Percentiles rank a stretch among this genome's conserved stretches.
Conservation (phyloP, 2,888 invertebrate genomes). For the Cephus spinipes region DNA sequence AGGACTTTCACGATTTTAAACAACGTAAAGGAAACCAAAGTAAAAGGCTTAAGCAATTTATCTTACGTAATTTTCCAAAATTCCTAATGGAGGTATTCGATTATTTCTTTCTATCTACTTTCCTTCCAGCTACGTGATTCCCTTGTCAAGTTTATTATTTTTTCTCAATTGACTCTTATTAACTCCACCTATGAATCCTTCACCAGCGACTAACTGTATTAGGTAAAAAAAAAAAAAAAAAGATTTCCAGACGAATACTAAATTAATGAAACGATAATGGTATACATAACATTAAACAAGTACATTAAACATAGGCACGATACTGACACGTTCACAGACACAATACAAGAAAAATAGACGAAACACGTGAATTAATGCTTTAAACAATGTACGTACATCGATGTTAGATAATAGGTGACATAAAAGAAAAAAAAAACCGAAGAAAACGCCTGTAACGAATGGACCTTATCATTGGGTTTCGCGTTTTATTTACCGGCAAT, state of each 20-base stretch:
- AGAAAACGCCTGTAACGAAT: slow-evolving; percentile 7
- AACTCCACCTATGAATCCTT: neutral
- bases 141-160: neutral
- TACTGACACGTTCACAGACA: neutral
- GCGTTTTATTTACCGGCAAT: slow-evolving; percentile 11
- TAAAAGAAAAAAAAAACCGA: slow-evolving; percentile 20
- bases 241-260: neutral
- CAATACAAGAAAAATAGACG: slow-evolving; percentile 6
- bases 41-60: neutral
- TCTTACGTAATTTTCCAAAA: too few species aligned
- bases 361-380: slow-evolving; percentile 33
- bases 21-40: neutral
- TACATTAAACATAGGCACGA: neutral
- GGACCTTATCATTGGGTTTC: neutral
- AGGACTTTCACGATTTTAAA: neutral
- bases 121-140: too few species aligned
- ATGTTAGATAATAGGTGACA: slow-evolving; percentile 38
- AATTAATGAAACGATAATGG: neutral
- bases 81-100: too few species aligned
- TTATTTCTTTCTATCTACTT: too few species aligned
- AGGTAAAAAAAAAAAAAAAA: neutral
- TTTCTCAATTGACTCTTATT: neutral
- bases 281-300: neutral
- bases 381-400: slow-evolving; percentile 41
- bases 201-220: neutral